Evolutionary conservation across 2,797 vertebrate genomes (phyloP), one percentile per base, ranked within the genome.

Genomic region (Malacoraja senta): DNA sequence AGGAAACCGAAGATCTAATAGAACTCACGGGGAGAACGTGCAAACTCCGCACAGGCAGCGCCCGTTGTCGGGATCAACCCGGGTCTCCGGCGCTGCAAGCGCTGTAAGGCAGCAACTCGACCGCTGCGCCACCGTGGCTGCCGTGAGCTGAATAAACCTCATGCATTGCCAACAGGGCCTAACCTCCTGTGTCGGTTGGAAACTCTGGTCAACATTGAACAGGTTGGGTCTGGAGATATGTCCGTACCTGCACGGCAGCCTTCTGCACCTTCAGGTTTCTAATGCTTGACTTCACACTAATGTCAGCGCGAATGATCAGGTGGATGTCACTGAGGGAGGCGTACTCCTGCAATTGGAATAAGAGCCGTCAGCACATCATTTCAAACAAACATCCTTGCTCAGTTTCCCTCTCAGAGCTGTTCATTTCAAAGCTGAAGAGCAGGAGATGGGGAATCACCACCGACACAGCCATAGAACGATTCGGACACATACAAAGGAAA

Each of bases 231-330:
- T 35, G 68, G 8, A 26, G 35, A 13, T 15, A 53, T 29, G 10
- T 74, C 61, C 9, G 10, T 94, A 99, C 98, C 98, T 98, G 95
- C 0, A 97, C 95, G 8, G 97, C 95, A n/a, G 97, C 96, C 0
- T 98, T 97, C 94, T 94, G 97, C 88, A 99, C 96, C 94, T 98
- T 93, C 93, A 99, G 94, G 94, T 98, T 98, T 95, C 96, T 98
- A 95, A 98, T 96, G 94, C 95, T 97, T 86, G 98, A 98, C 93
- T 98, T 98, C 65, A 99, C 97, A 0, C 97, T 98, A 95, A 99
- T 97, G 95, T 97, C 98, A 90, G 98, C 98, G 93, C 97, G 96
- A 93, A 99, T 96, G 10, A 98, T 95, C 93, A 99, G 96, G 95
- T 98, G 97, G 96, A 99, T 94, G 3, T 97, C 97, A 93, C 97